Evolutionary conservation across 2,797 vertebrate species (phyloP), one percentile per base, ranked within the genome.

Genomic region (Pseudochirops cupreus): DNA sequence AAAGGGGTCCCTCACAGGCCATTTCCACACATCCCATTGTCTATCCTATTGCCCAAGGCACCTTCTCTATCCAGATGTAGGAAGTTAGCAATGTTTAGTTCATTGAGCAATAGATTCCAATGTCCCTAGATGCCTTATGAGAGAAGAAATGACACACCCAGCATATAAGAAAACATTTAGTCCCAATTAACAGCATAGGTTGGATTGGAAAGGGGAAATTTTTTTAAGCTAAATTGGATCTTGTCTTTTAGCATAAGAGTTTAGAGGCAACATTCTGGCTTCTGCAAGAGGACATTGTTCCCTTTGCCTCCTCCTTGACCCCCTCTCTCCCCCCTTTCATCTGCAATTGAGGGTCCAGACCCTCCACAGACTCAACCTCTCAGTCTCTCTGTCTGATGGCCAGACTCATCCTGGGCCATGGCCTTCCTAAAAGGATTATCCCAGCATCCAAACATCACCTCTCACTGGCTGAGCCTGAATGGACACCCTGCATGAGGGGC

Each of bases 301-400:
- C 29, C 28, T 91, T 91, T 55, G 9, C 54, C 33, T 91, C 13
- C 13, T 29, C 29, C 53, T 91, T 28, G 31, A 0, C 12, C 89
- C 2, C 16, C 13, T 16, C 46, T 53, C 28, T 90, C 12, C 28
- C 52, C 28, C 13, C n/a, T 96, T 95, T 89, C 91, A 92, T 96
- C 92, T 97, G 94, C 91, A 92, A 91, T 87, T 14, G n/a, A 58
- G 46, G 24, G 46, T 87, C 46, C 14, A 57, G 31, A 31, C 92
- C 94, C 91, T 74, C 87, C 29, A 29, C 56, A 94, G 39, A 92
- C 67, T 52, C 58, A 31, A 1, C 31, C 29, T 55, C 52, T 54
- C 10, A 55, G 18, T 91, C 29, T 91, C 28, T 33, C 90, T 91
- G 21, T 54, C 29, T 55, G 53, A 21, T 53, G 29, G 29, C 90